Base-by-base conservation (phyloP, 2,797 vertebrate genomes). In the Babyrousa celebensis region DNA sequence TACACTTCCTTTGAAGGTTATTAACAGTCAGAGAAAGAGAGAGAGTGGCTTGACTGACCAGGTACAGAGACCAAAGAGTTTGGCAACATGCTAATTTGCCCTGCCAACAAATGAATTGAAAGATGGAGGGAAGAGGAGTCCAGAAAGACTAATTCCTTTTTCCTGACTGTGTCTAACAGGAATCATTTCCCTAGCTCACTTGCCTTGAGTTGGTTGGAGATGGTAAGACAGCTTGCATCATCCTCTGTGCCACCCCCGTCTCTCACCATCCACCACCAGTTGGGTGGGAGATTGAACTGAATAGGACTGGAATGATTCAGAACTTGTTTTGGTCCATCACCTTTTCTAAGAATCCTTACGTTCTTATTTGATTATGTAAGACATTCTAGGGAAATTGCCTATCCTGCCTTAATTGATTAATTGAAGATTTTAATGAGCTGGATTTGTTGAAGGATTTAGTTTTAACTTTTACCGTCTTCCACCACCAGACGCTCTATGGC, bases 31-130 rank as follows among this genome's bases (percentile, higher is more conserved):
- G 12, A 71, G 77, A 17, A 8, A 21, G 14, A 43, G 21, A 36
- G 5, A 58, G 20, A 77, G 65, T 63, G 9, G 48, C 8, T 6
- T 74, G 43, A 89, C 1, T 67, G 43, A 72, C 52, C 58, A 87
- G 18, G 12, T 82, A 72, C 23, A 52, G 48, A 78, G 48, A 91
- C 32, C 0, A 60, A 58, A 62, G 56, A 91, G 60, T 62, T 68
- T 74, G 91, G 67, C 84, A 96, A 92, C 25, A 52, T 12, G 48
- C 21, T 25, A 63, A 7, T 80, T 85, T 85, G 2, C 16, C 16
- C 58, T 75, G 80, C 56, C 88, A 96, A 85, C 18, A 78, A 93
- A 88, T 67, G 94, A 83, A 95, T 63, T 95, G 85, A 67, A 92
- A 86, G 1, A 14, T 89, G 71, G 65, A n/a, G 80, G 80, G 11